Evolutionary conservation across 53 echinoderm and acorn worm genomes (phyloP), one percentile per base, ranked within the genome.

Genomic region (Zoroaster sp.): DNA sequence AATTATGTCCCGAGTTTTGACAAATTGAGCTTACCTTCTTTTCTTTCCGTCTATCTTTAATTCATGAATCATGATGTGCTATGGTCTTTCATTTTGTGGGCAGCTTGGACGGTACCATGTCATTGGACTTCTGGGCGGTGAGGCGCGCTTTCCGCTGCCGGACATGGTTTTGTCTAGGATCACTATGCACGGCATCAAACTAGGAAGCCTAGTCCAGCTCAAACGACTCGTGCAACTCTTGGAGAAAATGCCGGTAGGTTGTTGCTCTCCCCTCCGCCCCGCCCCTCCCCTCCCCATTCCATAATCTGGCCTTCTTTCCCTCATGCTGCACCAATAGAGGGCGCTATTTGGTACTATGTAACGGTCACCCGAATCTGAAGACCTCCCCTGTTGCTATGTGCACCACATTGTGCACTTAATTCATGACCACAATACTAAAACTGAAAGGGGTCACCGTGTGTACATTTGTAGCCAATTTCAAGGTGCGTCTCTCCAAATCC

Each of bases 21-120:
- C n/a, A n/a, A n/a, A n/a, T n/a, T n/a, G n/a, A n/a, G n/a, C n/a
- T n/a, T n/a, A n/a, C n/a, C n/a, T n/a, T n/a, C n/a, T n/a, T n/a
- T n/a, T n/a, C n/a, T n/a, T n/a, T n/a, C n/a, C n/a, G n/a, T n/a
- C n/a, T n/a, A n/a, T n/a, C n/a, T n/a, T n/a, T n/a, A n/a, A n/a
- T n/a, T n/a, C n/a, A n/a, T n/a, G n/a, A n/a, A n/a, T n/a, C n/a
- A n/a, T n/a, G n/a, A n/a, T n/a, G n/a, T n/a, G n/a, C n/a, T n/a
- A n/a, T n/a, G n/a, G n/a, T n/a, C n/a, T n/a, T n/a, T n/a, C n/a
- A n/a, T n/a, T n/a, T n/a, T n/a, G n/a, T n/a, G 78, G 18, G 39
- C 36, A 79, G 79, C 55, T 21, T 54, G 79, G 79, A 4, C 63
- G 40, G n/a, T 79, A 79, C 79, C 79, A 59, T 20, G 79, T 59